Evolutionary conservation across 2,888 invertebrate species (phyloP).

Genomic region (Spilosoma lubricipeda): DNA sequence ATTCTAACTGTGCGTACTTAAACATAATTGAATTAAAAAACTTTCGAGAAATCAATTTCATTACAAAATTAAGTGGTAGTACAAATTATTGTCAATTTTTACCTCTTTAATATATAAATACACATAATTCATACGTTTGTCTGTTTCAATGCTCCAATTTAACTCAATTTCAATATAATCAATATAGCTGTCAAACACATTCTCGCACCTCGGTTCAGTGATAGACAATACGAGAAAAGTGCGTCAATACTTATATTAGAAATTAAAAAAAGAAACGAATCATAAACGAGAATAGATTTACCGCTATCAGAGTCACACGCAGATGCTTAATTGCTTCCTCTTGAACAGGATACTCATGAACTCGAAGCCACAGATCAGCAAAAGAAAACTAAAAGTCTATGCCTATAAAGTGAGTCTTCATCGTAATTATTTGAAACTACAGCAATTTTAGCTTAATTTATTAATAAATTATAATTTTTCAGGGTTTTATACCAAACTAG

Average conservation of each 20-base stretch:
- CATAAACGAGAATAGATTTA: neutral
- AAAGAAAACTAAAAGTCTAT: neutral
- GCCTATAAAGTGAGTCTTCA: neutral
- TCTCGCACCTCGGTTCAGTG: neutral
- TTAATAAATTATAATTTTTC: neutral
- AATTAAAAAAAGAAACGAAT: neutral
- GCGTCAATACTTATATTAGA: neutral
- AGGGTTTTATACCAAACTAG: too few species aligned
- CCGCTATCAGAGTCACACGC: conserved; percentile 7
- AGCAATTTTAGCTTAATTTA: neutral
- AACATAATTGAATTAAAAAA: neutral
- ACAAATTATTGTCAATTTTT: neutral
- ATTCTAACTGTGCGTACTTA: too few species aligned
- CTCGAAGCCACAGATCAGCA: neutral
- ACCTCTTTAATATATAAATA: neutral
- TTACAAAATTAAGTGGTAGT: too few species aligned
- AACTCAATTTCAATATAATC: neutral
- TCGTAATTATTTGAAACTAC: too few species aligned
- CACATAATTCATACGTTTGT: neutral
- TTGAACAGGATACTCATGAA: conserved; percentile 4
- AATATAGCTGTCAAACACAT: neutral
- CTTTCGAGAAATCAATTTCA: neutral
- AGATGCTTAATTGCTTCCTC: conserved; percentile 10
- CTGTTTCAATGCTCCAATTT: neutral
- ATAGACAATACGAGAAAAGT: neutral